These are phyloP conservation scores for Oreochromis tanganicae DNA, from an alignment of 2,113 vertebrate genomes.

Conservation along the genomic window DNA sequence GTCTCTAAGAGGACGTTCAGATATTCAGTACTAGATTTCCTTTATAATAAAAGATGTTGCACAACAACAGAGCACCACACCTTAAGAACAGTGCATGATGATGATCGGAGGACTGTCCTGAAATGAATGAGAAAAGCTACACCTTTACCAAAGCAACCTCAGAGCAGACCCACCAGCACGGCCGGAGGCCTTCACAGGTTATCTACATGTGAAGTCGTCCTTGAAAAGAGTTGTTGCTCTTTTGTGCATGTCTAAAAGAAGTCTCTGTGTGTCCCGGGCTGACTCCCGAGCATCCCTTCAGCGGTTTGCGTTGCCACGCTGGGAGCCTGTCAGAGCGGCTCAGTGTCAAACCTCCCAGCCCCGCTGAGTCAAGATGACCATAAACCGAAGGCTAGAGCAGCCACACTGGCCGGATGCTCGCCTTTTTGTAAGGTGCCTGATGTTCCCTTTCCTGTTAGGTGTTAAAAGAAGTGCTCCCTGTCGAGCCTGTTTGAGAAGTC, in stretches of 20 bases:
- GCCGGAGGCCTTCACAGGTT: constrained; percentile 27
- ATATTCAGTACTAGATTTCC: neutral
- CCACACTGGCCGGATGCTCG: neutral
- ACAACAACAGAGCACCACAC: neutral
- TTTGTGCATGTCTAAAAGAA: constrained; percentile 7
- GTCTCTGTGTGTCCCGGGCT: neutral
- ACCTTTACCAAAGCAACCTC: neutral
- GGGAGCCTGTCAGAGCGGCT: constrained; percentile 50
- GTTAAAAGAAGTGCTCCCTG: neutral
- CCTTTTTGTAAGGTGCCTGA: neutral
- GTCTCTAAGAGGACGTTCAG: neutral
- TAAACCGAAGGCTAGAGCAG: constrained; percentile 5
- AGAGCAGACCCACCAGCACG: neutral
- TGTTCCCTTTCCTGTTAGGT: neutral
- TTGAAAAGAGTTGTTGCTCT: constrained; percentile 37
- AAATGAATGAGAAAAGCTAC: neutral
- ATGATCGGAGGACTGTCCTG: neutral
- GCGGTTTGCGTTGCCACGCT: constrained; percentile 28
- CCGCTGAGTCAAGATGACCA: constrained; percentile 52
- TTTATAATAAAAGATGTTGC: neutral
- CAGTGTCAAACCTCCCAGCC: constrained; percentile 41
- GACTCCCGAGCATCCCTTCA: constrained; percentile 28
- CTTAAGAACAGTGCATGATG: neutral
- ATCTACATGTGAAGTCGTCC: constrained; percentile 32
- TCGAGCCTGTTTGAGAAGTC: neutral